A percentile compares a stretch with the other conserved stretches of the same genome.
These are phyloP conservation scores for Bedellia somnulentella DNA, from an alignment of 2,888 invertebrate species.

Conservation along the genomic window DNA sequence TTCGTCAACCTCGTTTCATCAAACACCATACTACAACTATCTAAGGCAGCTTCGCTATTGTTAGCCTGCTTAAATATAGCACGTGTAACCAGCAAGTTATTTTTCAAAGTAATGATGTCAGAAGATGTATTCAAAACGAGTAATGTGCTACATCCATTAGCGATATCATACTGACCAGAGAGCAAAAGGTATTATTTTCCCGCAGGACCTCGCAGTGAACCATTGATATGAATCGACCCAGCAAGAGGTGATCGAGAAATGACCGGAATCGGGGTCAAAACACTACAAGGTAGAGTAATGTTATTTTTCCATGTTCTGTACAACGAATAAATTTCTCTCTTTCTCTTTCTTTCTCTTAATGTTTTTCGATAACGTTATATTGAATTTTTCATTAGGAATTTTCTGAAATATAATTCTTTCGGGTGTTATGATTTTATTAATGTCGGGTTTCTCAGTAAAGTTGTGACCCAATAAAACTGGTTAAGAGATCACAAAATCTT, in stretches of 20 bases:
- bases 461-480: slow-evolving; percentile 9
- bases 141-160: not conserved
- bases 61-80: no score
- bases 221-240: not conserved
- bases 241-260: not conserved
- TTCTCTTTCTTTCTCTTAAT: no score
- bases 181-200: not conserved
- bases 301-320: no score
- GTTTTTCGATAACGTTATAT: not conserved
- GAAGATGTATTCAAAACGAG: not conserved
- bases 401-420: slow-evolving; percentile 5
- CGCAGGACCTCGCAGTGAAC: not conserved
- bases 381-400: not conserved
- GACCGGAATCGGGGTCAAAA: not conserved
- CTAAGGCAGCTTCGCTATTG: no score
- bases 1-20: not conserved
- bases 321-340: no score
- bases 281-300: no score
- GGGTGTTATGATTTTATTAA: slow-evolving; percentile 6
- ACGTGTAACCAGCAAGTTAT: not conserved
- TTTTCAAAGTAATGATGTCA: not conserved
- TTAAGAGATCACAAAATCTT: slow-evolving; percentile 9
- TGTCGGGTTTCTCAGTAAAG: slow-evolving; percentile 8
- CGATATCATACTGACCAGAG: not conserved
- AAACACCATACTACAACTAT: not conserved